Evolutionary conservation across 1,140 invertebrate genomes (phyloP), one percentile per base, ranked within the genome.

Genomic region (Cephus cinctus): DNA sequence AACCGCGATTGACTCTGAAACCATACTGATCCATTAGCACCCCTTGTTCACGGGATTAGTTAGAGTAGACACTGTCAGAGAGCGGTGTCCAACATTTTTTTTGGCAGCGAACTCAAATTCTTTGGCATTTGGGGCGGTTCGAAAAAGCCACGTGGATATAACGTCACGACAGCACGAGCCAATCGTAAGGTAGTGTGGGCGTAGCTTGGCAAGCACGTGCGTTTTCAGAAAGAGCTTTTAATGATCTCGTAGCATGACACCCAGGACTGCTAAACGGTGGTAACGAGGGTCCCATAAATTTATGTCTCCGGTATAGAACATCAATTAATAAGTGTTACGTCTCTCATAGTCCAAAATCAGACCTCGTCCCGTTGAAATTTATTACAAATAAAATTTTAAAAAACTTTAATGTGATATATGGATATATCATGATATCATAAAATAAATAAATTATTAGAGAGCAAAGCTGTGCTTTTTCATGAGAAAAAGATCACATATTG

Each of bases 191-290:
- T 36, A 44, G 25, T 27, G 46, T 64, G 69, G 70, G 71, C 69
- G 71, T 60, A 53, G 56, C 71, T 71, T 73, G 70, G 70, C 70
- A 69, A 55, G 53, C 62, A 59, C 52, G 50, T 66, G 61, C 48
- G 43, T 48, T 55, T 62, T 53, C 55, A 50, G 51, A 51, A 53
- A 52, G 47, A 65, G 49, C 49, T 53, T 57, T 57, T 67, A 67
- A 69, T 67, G 57, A 71, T 71, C 54, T 66, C 63, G 56, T 61
- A 43, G 51, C 35, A 35, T 8, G 25, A 22, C 30, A 23, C 6
- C 25, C 25, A 6, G 6, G 39, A 19, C 21, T 14, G 43, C 44
- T 57, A 69, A 68, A 67, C 57, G 65, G 43, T 61, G 58, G 59
- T 69, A 67, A 69, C 63, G 63, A 67, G 63, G 43, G 42, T 20